phyloP scores from a whole-genome alignment of 2,113 vertebrate genomes.

The Tetrax tetrax region DNA sequence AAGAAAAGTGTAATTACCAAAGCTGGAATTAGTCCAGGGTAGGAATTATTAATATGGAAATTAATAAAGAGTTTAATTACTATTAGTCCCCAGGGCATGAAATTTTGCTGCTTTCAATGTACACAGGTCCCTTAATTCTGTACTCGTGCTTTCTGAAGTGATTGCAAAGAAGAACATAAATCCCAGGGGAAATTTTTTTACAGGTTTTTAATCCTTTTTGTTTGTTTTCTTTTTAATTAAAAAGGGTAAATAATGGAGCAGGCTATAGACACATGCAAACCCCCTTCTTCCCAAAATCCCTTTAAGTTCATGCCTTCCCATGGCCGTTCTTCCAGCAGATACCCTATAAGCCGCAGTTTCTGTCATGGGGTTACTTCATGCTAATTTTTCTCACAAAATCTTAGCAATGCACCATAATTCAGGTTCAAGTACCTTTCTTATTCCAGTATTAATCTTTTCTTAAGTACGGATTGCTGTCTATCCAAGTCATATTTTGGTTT shows the following conservation, averaged over 20 bases:
- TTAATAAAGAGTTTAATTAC: conserved; percentile 23
- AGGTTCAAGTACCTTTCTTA: background rate
- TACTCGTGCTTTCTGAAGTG: background rate
- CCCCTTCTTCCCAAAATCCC: background rate
- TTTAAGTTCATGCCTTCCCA: background rate
- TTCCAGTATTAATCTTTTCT: background rate
- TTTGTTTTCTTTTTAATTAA: background rate
- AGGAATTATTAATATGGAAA: conserved; percentile 13
- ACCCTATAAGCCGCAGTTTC: background rate
- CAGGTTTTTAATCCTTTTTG: background rate
- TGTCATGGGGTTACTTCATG: background rate
- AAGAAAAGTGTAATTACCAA: background rate
- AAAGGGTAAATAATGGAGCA: background rate
- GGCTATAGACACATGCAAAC: background rate
- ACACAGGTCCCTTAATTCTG: background rate
- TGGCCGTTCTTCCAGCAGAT: background rate
- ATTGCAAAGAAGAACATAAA: background rate
- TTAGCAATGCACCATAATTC: background rate
- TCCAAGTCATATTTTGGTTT: background rate
- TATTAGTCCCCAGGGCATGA: background rate
- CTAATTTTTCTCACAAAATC: background rate
- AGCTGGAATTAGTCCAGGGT: background rate
- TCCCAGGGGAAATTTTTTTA: background rate
- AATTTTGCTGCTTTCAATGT: background rate
- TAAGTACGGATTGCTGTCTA: background rate